Evolutionary conservation across 2,113 vertebrate genomes (phyloP), one percentile per base, ranked within the genome.

Genomic region (Tympanuchus pallidicinctus): DNA sequence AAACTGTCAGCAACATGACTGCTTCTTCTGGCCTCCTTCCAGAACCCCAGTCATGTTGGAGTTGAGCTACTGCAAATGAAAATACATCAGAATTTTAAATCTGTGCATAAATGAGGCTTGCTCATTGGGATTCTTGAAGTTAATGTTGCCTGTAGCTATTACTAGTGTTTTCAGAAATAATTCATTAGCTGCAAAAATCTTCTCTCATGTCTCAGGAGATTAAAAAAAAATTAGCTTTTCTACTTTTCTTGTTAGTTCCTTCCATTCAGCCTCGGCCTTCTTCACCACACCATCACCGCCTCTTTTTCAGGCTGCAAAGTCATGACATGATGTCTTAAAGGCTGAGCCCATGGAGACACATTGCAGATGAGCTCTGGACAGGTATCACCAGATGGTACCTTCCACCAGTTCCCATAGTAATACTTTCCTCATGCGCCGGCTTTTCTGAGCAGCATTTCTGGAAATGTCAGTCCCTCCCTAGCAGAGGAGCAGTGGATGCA

Each of bases 161-260:
- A 92, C 79, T 48, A 75, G 27, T 88, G 89, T 81, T 94, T 96
- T 94, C 85, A 95, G 89, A 95, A 96, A 93, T 94, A 94, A 95
- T 95, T 93, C 32, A 96, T 93, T 94, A 95, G 66, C 65, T 92
- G 85, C 61, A 94, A 92, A 95, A 86, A 88, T 54, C 52, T 92
- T 83, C 76, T 60, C 81, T 47, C 32, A 10, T 65, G 36, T 94
- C 82, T 89, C 56, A 42, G 61, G 65, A 91, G 65, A 81, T 17
- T 50, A 86, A 19, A 78, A 92, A 86, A 83, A 92, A 89, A 61
- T 48, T 5, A 81, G 43, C 52, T 93, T 17, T 13, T 88, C 81
- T 42, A 52, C 43, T 85, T 89, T 59, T 61, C 32, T 15, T 27
- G 25, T 71, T 78, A 73, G 75, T 75, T 69, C 34, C 30, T 91